Evolutionary conservation across 1,140 invertebrate genomes (phyloP).

Genomic region (Calosoma granatense): DNA sequence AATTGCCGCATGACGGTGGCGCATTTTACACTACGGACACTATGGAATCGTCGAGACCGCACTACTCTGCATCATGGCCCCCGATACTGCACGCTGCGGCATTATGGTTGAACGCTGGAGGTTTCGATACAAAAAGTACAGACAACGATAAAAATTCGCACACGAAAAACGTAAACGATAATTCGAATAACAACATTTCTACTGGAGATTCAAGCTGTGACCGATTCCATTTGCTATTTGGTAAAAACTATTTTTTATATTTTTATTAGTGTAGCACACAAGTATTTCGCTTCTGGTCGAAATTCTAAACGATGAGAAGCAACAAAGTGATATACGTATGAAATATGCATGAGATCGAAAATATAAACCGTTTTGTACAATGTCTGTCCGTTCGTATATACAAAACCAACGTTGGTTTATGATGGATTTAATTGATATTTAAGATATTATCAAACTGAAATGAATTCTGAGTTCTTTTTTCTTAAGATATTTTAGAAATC

Average conservation of each 20-base stretch:
- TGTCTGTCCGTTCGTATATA: too few relatives aligned
- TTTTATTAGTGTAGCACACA: too few relatives aligned
- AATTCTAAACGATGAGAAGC: too few relatives aligned
- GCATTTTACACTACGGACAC: slow-evolving; percentile 96
- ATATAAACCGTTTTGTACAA: too few relatives aligned
- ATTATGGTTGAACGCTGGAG: slow-evolving; percentile 69
- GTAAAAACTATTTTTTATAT: slow-evolving; percentile 79
- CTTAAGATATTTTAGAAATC: too few relatives aligned
- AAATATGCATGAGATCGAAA: too few relatives aligned
- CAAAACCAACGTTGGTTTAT: too few relatives aligned
- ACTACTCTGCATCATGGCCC: slow-evolving; percentile 90
- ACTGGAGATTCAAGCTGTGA: slow-evolving; percentile 42
- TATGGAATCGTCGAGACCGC: slow-evolving; percentile 80
- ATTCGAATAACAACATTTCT: slow-evolving; percentile 40
- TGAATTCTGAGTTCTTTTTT: too few relatives aligned
- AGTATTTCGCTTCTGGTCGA: too few relatives aligned
- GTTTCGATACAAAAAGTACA: slow-evolving; percentile 37
- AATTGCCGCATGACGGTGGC: slow-evolving; percentile 89
- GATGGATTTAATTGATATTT: too few relatives aligned
- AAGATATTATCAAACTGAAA: too few relatives aligned
- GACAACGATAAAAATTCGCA: slow-evolving; percentile 30
- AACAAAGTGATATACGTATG: too few relatives aligned
- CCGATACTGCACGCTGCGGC: slow-evolving; percentile 88
- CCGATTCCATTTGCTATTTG: slow-evolving; percentile 84
- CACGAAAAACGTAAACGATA: slow-evolving; percentile 39